A percentile compares a stretch with the other conserved stretches of the same genome.
These are phyloP conservation scores for Druon quercuslanigerum DNA, from an alignment of 1,140 invertebrate species.

Conservation along the genomic window DNA sequence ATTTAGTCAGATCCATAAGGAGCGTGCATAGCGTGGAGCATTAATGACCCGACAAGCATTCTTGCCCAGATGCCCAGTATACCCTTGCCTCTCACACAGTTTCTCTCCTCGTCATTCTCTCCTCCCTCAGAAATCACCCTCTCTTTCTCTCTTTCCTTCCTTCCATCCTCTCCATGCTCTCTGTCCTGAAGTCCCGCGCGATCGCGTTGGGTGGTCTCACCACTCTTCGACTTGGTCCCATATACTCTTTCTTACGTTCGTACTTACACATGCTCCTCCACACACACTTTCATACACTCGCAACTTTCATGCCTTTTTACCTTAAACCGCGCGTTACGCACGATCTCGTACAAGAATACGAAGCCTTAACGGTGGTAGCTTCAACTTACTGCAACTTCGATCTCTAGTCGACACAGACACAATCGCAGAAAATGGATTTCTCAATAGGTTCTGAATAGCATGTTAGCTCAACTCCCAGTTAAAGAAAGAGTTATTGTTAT, in stretches of 20 bases:
- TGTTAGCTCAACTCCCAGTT: background rate
- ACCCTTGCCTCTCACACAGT: constrained; percentile 47
- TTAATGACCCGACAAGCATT: constrained; percentile 73
- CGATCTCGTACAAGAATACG: constrained; percentile 41
- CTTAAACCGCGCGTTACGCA: constrained; percentile 52
- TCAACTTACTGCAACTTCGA: constrained; percentile 4
- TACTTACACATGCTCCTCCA: constrained; percentile 3
- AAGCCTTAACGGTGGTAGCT: constrained; percentile 4
- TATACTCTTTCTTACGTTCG: constrained; percentile 60
- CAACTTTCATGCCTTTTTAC: constrained; percentile 57
- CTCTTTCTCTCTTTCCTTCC: constrained; percentile 53
- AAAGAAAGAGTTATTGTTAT: background rate
- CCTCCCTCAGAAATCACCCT: constrained; percentile 49
- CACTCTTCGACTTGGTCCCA: constrained; percentile 68
- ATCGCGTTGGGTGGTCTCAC: constrained; percentile 75
- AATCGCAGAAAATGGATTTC: constrained; percentile 29
- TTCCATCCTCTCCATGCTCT: constrained; percentile 48
- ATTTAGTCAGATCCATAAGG: constrained; percentile 71
- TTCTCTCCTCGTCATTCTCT: constrained; percentile 51
- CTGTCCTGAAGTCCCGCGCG: constrained; percentile 63
- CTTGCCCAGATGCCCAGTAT: constrained; percentile 60
- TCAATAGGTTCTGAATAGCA: constrained; percentile 27
- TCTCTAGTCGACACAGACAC: constrained; percentile 7
- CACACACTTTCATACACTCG: constrained; percentile 40
- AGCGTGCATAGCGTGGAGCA: constrained; percentile 68